These are phyloP conservation scores for Atherix ibis DNA, from an alignment of 2,888 invertebrate genomes.

Conservation along the genomic window DNA sequence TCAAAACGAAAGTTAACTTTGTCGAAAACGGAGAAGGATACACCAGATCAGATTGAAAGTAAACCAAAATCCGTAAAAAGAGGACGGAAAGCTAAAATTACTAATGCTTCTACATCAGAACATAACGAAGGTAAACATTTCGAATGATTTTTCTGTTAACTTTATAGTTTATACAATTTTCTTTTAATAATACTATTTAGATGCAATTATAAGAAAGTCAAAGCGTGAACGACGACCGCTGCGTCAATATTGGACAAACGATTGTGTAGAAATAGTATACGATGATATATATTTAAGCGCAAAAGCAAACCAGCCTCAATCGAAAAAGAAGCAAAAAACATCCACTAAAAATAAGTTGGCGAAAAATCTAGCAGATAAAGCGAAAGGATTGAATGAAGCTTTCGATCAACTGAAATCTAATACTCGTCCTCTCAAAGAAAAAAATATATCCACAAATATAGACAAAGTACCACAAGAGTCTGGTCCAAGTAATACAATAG, in stretches of 20 bases:
- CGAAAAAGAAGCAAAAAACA: not conserved
- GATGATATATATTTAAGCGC: not conserved
- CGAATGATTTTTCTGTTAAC: not conserved
- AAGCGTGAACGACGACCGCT: conserved; percentile 2
- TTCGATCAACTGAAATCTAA: too few relatives aligned
- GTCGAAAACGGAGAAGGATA: not conserved
- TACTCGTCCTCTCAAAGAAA: too few relatives aligned
- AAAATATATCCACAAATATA: too few relatives aligned
- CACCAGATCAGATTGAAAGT: not conserved
- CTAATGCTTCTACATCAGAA: not conserved
- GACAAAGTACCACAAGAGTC: too few relatives aligned
- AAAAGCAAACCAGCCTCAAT: not conserved
- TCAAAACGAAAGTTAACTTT: too few relatives aligned
- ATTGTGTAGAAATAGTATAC: not conserved
- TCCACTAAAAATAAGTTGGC: not conserved
- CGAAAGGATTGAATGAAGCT: too few relatives aligned
- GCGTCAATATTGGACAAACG: conserved; percentile 4
- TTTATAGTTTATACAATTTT: not conserved
- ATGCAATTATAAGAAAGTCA: not conserved
- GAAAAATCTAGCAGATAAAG: not conserved
- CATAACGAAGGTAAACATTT: not conserved
- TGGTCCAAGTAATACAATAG: too few relatives aligned
- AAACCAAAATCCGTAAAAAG: not conserved
- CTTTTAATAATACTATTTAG: not conserved
- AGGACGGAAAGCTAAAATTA: not conserved